These are phyloP conservation scores for Oncorhynchus mykiss DNA, from an alignment of 2,113 vertebrate species.

Conservation along the genomic window DNA sequence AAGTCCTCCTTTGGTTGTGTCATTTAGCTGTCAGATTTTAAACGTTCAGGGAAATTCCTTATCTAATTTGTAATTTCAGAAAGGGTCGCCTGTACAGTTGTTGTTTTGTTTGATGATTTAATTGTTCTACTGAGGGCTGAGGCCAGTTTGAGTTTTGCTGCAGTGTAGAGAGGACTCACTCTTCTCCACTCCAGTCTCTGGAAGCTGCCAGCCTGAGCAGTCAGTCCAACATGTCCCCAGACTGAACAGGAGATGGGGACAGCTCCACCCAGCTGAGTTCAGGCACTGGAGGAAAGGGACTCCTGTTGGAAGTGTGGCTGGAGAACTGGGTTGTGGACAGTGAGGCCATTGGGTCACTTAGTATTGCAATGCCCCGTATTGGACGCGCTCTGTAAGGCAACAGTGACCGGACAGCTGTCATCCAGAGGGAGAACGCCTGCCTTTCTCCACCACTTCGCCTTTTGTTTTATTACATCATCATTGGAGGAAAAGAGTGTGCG, in stretches of 20 bases:
- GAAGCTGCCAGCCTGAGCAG: conserved; percentile 1
- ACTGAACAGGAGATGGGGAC: not conserved
- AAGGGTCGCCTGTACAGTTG: conserved; percentile 12
- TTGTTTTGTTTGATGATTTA: conserved; percentile 10
- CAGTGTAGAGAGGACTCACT: conserved; percentile 1
- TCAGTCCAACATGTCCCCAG: not conserved
- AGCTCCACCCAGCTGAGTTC: not conserved
- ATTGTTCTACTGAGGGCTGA: no score
- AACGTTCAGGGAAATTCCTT: conserved; percentile 67
- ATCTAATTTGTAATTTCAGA: conserved; percentile 27
- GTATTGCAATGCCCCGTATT: not conserved
- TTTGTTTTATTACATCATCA: conserved; percentile 18
- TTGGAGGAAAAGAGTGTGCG: conserved; percentile 21
- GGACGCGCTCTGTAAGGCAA: conserved; percentile 33
- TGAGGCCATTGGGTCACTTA: not conserved
- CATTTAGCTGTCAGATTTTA: conserved; percentile 40
- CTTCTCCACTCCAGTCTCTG: conserved; percentile 24
- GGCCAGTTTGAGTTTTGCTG: conserved; percentile 16
- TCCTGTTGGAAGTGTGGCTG: conserved; percentile 6
- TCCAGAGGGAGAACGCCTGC: conserved; percentile 9
- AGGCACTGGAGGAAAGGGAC: not conserved
- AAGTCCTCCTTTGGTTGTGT: conserved; percentile 24
- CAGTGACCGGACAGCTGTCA: conserved; percentile 6
- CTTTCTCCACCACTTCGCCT: conserved; percentile 30
- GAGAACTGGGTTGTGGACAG: conserved; percentile 14